Conservation (phyloP, 2,113 vertebrate species). For the Tachysurus fulvidraco region DNA sequence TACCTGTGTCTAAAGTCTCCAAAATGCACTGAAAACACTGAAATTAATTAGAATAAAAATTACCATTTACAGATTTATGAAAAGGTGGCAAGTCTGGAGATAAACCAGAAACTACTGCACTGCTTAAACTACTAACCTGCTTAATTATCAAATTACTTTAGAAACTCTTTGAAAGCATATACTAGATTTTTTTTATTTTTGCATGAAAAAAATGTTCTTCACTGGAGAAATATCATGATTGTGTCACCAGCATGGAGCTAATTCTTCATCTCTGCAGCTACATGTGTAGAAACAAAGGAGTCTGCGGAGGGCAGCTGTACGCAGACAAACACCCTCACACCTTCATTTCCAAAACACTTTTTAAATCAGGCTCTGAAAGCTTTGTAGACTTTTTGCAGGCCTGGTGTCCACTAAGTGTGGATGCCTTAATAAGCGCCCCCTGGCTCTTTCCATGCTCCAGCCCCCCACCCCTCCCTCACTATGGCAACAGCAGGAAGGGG, state of each 20-base stretch:
- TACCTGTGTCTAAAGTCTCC: neutral
- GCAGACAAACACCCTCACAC: conserved; percentile 35
- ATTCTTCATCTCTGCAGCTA: conserved; percentile 31
- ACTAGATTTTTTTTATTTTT: neutral
- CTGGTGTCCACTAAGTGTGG: conserved; percentile 51
- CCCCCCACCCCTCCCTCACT: conserved; percentile 65
- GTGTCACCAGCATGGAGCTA: neutral
- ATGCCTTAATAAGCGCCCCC: conserved; percentile 54
- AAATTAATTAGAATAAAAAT: neutral
- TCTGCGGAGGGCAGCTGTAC: conserved; percentile 24
- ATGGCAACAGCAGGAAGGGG: conserved; percentile 77
- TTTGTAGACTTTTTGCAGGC: conserved; percentile 51
- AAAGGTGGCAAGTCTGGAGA: neutral
- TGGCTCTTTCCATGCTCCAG: conserved; percentile 61
- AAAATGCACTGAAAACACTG: neutral
- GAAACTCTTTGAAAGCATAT: neutral
- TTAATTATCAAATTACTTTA: neutral
- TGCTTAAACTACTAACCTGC: neutral
- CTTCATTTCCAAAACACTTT: conserved; percentile 38
- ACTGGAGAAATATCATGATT: neutral
- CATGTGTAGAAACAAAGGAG: conserved; percentile 35
- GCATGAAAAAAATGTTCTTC: neutral
- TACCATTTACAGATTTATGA: neutral
- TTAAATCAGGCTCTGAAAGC: conserved; percentile 45
- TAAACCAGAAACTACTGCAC: too few species aligned